Conservation (phyloP, 2,113 vertebrate species). For the Morphnarchus princeps region DNA sequence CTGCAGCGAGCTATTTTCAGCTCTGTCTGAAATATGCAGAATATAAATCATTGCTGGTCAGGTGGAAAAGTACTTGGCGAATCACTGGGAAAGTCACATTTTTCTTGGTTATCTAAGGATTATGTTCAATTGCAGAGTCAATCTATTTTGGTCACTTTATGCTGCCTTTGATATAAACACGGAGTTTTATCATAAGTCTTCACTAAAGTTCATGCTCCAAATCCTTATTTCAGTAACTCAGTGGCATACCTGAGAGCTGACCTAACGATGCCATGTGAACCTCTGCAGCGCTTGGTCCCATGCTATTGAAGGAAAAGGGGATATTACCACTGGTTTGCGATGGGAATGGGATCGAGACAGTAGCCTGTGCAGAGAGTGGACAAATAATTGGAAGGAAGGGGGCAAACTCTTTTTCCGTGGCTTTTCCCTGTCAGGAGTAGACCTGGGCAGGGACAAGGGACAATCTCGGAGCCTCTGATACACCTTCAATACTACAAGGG, state of each 20-base stretch:
- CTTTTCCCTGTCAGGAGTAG: not conserved
- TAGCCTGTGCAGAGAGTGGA: not conserved
- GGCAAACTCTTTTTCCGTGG: rapidly evolving
- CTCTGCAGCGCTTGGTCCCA: not conserved
- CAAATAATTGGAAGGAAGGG: not conserved
- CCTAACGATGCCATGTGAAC: not conserved
- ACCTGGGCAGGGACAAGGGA: not conserved
- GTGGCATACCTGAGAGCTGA: not conserved
- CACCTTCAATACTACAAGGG: not conserved
- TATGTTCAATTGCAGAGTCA: not conserved
- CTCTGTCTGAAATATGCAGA: not conserved
- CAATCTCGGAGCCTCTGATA: not conserved
- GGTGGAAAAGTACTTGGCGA: not conserved
- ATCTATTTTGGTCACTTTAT: not conserved
- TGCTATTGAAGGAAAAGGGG: not conserved
- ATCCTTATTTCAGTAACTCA: not conserved
- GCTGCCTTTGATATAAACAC: not conserved
- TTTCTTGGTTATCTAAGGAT: not conserved
- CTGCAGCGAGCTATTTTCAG: not conserved
- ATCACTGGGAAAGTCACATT: not conserved
- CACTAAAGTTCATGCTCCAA: not conserved
- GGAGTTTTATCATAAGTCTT: not conserved
- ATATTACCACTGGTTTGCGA: not conserved
- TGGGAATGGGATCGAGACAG: not conserved
- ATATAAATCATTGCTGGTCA: not conserved